A percentile compares a stretch with the other conserved stretches of the same genome.
Conservation (phyloP, 2,113 vertebrate species). For the Deroptyus accipitrinus region DNA sequence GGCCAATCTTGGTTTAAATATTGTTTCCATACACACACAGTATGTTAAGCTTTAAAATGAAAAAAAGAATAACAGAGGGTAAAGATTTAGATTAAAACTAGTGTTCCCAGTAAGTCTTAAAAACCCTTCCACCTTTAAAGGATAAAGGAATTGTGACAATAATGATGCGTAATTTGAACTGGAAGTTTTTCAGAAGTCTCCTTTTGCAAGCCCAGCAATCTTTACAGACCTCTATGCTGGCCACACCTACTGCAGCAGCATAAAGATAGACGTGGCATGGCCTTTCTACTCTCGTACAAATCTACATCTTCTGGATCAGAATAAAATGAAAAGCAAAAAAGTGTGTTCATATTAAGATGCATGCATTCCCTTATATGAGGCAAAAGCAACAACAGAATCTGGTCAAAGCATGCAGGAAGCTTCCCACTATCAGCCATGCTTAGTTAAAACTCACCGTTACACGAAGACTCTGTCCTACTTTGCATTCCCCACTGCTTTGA, state of each 20-base stretch:
- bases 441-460: conserved; percentile 81
- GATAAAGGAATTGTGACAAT: neutral
- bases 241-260: neutral
- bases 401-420: neutral
- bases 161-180: fast-evolving
- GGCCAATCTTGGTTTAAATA: neutral
- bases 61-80: neutral
- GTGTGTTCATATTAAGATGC: neutral
- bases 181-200: neutral
- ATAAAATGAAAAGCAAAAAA: neutral
- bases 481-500: conserved; percentile 87
- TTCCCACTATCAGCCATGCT: neutral
- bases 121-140: neutral
- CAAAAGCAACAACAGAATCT: neutral
- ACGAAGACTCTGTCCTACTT: conserved; percentile 80
- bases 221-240: neutral
- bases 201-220: neutral
- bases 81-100: neutral
- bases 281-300: neutral
- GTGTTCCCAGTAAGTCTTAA: neutral
- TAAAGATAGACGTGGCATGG: neutral
- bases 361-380: neutral
- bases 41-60: neutral
- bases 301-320: neutral
- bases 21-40: fast-evolving